Base-by-base conservation (phyloP, 2,113 vertebrate species). In the Carlito syrichta region DNA sequence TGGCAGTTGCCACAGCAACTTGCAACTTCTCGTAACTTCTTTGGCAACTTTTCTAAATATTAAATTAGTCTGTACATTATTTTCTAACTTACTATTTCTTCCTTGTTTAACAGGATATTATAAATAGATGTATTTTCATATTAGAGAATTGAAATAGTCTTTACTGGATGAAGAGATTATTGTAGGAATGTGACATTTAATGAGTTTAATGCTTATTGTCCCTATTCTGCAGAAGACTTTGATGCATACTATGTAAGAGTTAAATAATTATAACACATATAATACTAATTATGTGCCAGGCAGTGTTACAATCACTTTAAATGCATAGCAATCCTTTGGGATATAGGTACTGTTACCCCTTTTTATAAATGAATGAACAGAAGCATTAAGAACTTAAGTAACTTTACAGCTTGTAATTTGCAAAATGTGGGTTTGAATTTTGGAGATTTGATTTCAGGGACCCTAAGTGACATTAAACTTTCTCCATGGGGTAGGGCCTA, bases 101-200 rank as follows among this genome's bases (percentile, higher is more conserved):
- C n/a, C 43, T 25, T 90, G 50, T 63, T 12, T 52, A 92, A 38
- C 5, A 81, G 25, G 63, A 71, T 84, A 81, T 58, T 97, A 77
- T 50, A 96, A 74, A 84, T 96, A 92, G 58, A 94, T 96, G 50
- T 86, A 89, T 96, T 96, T 97, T 97, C 91, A 77, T 97, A 96
- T 58, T 91, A 97, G 88, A 91, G 74, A 95, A 78, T 77, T 94
- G 69, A 96, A 90, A 71, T 76, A 71, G 43, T 62, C 40, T 77
- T 76, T 88, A 87, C 56, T 86, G 50, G 54, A 68, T 81, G 8
- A 90, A 66, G 71, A 83, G 17, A 94, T 96, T 54, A 77, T 86
- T 95, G 5, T 95, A 79, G 68, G 27, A 60, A 66, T 88, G 27
- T 82, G 48, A 83, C 25, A 43, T 86, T 92, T 91, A 96, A 76